Evolutionary conservation across 2,888 invertebrate species (phyloP).

Genomic region (Dasysyrphus albostriatus): DNA sequence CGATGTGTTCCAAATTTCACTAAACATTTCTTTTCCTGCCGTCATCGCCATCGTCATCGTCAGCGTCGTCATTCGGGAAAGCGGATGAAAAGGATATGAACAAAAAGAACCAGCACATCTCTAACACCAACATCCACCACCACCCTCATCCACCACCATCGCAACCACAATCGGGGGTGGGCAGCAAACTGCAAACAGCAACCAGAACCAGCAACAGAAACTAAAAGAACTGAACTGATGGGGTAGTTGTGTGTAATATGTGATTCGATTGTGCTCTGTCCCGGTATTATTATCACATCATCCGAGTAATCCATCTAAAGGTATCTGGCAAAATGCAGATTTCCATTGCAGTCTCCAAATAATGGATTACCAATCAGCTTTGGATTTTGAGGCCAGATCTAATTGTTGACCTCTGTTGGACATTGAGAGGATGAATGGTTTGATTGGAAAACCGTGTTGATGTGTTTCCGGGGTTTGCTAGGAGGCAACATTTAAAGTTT

Average conservation of each 20-base stretch:
- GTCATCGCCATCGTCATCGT: slow-evolving; percentile 37
- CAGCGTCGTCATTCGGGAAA: slow-evolving; percentile 47
- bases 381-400: slow-evolving; percentile 45
- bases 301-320: slow-evolving; percentile 49
- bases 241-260: slow-evolving; percentile 37
- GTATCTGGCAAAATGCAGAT: slow-evolving; percentile 66
- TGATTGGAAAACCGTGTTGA: slow-evolving; percentile 45
- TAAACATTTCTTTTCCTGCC: slow-evolving; percentile 70
- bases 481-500: slow-evolving; percentile 10
- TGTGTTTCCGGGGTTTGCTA: slow-evolving; percentile 21
- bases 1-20: slow-evolving; percentile 71
- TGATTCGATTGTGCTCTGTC: slow-evolving; percentile 32
- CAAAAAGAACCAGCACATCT: slow-evolving; percentile 24
- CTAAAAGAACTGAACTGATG: slow-evolving; percentile 41
- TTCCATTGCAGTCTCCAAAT: slow-evolving; percentile 58
- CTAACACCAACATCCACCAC: slow-evolving; percentile 13
- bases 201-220: slow-evolving; percentile 41
- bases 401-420: slow-evolving; percentile 49
- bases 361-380: slow-evolving; percentile 57
- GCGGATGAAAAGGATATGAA: slow-evolving; percentile 17
- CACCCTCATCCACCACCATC: slow-evolving; percentile 8
- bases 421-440: slow-evolving; percentile 25
- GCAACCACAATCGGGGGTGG: slow-evolving; percentile 14
- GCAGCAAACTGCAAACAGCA: neutral
- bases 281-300: slow-evolving; percentile 52